These are phyloP conservation scores for Lepidocyrtoides sp. DNA, from an alignment of 2,888 invertebrate genomes.

Conservation along the genomic window DNA sequence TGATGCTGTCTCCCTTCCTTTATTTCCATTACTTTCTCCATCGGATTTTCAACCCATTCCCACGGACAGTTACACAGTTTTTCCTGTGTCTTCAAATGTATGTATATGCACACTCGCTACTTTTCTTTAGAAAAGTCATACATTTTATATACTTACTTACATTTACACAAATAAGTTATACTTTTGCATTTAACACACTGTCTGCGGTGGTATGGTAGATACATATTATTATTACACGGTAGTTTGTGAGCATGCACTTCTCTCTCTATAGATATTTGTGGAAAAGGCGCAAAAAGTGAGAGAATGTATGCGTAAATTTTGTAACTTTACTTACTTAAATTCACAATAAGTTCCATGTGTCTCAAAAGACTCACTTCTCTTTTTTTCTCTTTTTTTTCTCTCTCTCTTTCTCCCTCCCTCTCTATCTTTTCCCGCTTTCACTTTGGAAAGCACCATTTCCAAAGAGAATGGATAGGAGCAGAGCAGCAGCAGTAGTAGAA, in stretches of 20 bases:
- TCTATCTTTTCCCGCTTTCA: constrained; percentile 39
- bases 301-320: constrained; percentile 54
- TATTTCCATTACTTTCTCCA: constrained; percentile 79
- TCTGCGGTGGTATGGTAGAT: not conserved
- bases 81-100: constrained; percentile 50
- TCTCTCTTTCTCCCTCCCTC: constrained; percentile 23
- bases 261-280: constrained; percentile 31
- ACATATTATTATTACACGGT: not conserved
- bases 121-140: not conserved
- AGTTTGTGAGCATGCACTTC: not conserved
- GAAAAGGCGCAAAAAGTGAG: constrained; percentile 26
- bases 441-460: constrained; percentile 53
- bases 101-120: not conserved
- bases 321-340: constrained; percentile 76
- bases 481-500: not conserved
- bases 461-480: constrained; percentile 2
- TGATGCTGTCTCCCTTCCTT: constrained; percentile 64
- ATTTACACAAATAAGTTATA: constrained; percentile 20
- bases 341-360: constrained; percentile 78
- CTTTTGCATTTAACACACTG: not conserved
- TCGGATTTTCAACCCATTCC: constrained; percentile 72
- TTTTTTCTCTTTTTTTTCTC: constrained; percentile 8
- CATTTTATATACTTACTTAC: not conserved
- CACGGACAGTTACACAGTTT: constrained; percentile 72
- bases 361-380: constrained; percentile 67